Percentiles rank a stretch among this genome's conserved stretches.
Evolutionary conservation across 2,113 vertebrate species (phyloP).

Genomic region (Ivindomyrus marchei): DNA sequence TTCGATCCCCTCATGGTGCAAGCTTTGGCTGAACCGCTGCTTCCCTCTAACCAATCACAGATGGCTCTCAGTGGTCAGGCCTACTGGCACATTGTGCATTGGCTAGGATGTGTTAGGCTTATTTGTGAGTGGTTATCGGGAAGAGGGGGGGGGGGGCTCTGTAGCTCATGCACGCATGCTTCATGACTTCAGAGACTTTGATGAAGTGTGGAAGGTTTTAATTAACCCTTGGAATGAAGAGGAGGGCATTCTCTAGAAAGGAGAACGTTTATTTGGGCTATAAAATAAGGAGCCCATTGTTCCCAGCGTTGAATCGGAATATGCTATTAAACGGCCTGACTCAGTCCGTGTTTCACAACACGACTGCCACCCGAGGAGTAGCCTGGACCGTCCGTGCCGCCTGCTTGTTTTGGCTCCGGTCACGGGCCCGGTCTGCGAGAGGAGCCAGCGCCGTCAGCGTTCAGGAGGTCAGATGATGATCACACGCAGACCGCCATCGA

Average conservation of each 20-base stretch:
- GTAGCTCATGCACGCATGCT: neutral
- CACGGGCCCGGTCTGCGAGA: too few species aligned
- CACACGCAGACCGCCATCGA: neutral
- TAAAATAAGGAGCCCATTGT: constrained; percentile 9
- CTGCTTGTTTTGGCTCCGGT: neutral
- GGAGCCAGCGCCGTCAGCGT: neutral
- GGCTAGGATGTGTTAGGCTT: neutral
- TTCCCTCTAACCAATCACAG: neutral
- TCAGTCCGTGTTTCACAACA: neutral
- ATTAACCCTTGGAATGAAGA: neutral
- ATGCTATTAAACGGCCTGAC: neutral
- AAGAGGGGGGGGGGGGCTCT: neutral
- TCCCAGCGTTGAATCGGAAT: neutral
- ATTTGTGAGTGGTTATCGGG: neutral
- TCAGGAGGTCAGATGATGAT: neutral
- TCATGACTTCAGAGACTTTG: neutral
- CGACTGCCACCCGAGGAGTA: neutral
- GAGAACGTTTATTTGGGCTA: neutral
- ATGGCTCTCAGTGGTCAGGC: neutral
- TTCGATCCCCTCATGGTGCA: neutral
- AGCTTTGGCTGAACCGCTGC: neutral
- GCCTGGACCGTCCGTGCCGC: neutral
- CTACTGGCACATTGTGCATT: neutral
- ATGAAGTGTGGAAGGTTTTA: constrained; percentile 12
- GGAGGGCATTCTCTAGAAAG: neutral